Base-by-base conservation (phyloP, 1,140 invertebrate genomes). In the Drosophila bocqueti region DNA sequence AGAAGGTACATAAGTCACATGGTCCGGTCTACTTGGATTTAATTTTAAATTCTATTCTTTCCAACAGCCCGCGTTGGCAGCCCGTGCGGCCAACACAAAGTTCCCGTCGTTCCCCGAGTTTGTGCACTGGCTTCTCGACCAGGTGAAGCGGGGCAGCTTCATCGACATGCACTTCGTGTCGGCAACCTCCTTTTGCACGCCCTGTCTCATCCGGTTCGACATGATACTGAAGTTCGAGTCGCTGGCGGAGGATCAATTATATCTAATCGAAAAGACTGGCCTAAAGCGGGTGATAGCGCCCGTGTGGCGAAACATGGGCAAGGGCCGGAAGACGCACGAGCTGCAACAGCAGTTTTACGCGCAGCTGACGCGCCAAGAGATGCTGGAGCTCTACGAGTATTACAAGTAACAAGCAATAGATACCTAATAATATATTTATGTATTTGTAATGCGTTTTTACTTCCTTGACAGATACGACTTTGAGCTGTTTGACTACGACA, bases 91-190 rank as follows among this genome's bases (percentile, higher is more conserved):
- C 36, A 81, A 81, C 49, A 95, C 95, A 8, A 94, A 95, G 68
- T 96, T 96, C 91, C 96, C 96, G 1, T 94, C 95, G 7, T 97
- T 97, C 79, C 95, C 96, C 38, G 96, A 97, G 93, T 97, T 97
- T 72, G 95, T 97, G 0, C 93, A 94, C 57, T 97, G 96, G 93
- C 93, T 97, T 5, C 78, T 97, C 31, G 96, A 96, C 85, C 95
- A 96, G 58, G 80, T 93, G 93, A 94, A 92, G 93, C 93, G 40
- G 94, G 94, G 85, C 93, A 94, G n/a, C 95, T 93, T 95, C 10
- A 94, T 97, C 31, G 98, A 99, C 92, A 98, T 98, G 95, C 98
- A 99, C 92, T 98, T 98, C 97, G 96, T 96, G 31, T 96, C 97
- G 0, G 96, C 97, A 67, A 95, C 96, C 10, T 95, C 96, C 78